Percentiles rank a stretch among this genome's conserved stretches.
phyloP scores from a whole-genome alignment of 2,888 invertebrate species.

The Theodoxus fluviatilis region DNA sequence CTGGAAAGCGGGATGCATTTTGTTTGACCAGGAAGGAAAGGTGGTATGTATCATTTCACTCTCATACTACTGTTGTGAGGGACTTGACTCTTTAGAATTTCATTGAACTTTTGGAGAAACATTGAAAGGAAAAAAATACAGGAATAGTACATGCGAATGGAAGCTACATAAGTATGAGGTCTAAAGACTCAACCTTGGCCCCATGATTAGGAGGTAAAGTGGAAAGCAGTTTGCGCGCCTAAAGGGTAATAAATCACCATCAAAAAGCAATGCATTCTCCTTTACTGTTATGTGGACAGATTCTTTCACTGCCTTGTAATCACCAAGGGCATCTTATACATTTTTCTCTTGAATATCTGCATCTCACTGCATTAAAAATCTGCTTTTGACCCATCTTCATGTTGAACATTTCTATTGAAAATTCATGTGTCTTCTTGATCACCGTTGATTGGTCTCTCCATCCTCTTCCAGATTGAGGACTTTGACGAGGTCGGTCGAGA shows the following conservation, averaged over 20 bases:
- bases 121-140: no score
- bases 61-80: no score
- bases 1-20: conserved; percentile 52
- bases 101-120: no score
- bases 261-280: no score
- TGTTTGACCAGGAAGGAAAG: conserved; percentile 58
- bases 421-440: background rate
- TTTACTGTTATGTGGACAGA: background rate
- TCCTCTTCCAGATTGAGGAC: conserved; percentile 46
- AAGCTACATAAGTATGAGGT: no score
- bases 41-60: conserved; percentile 56
- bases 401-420: background rate
- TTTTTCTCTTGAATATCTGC: background rate
- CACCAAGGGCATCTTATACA: no score
- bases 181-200: no score
- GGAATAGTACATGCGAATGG: no score
- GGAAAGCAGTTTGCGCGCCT: no score
- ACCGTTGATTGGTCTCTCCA: background rate
- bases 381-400: background rate
- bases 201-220: no score
- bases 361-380: background rate
- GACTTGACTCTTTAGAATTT: no score
- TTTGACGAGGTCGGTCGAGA: conserved; percentile 59
- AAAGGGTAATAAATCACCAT: no score
- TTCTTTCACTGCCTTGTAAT: background rate